These are phyloP conservation scores for Aplocera efformata DNA, from an alignment of 2,888 invertebrate genomes.

Conservation along the genomic window DNA sequence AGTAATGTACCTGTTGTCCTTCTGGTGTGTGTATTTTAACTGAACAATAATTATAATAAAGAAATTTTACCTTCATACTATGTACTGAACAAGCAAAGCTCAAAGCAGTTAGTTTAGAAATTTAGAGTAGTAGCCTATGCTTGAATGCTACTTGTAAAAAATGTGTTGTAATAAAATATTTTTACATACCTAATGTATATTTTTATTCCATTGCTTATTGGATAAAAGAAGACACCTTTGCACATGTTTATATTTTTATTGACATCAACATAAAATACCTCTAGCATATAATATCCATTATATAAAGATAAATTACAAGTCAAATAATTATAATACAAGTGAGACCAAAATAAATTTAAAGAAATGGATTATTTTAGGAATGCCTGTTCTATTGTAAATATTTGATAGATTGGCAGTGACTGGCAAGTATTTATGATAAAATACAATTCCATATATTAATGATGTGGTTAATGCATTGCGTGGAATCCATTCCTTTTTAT, in stretches of 20 bases:
- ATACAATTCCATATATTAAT: slow-evolving; percentile 32
- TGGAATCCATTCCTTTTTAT: slow-evolving; percentile 54
- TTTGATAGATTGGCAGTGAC: slow-evolving; percentile 68
- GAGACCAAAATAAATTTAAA: slow-evolving; percentile 68
- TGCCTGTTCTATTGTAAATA: slow-evolving; percentile 50
- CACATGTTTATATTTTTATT: slow-evolving; percentile 63
- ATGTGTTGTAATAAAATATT: slow-evolving; percentile 12
- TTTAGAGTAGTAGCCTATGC: no score
- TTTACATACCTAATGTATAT: no score
- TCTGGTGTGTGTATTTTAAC: no score
- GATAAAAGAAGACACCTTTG: slow-evolving; percentile 37
- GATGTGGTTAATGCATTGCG: slow-evolving; percentile 18
- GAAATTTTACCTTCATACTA: no score
- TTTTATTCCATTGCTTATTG: no score
- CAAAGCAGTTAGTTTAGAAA: no score
- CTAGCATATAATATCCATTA: slow-evolving; percentile 69
- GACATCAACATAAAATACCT: slow-evolving; percentile 73
- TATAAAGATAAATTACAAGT: slow-evolving; percentile 71
- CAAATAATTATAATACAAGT: slow-evolving; percentile 75
- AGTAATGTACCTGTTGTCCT: no score
- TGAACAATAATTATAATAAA: no score
- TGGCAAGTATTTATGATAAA: slow-evolving; percentile 34
- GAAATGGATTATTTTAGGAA: slow-evolving; percentile 67
- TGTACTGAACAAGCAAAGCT: no score
- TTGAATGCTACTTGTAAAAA: no score